These are phyloP conservation scores for Leptoteleia sp. DNA, from an alignment of 1,140 invertebrate species.

Conservation along the genomic window DNA sequence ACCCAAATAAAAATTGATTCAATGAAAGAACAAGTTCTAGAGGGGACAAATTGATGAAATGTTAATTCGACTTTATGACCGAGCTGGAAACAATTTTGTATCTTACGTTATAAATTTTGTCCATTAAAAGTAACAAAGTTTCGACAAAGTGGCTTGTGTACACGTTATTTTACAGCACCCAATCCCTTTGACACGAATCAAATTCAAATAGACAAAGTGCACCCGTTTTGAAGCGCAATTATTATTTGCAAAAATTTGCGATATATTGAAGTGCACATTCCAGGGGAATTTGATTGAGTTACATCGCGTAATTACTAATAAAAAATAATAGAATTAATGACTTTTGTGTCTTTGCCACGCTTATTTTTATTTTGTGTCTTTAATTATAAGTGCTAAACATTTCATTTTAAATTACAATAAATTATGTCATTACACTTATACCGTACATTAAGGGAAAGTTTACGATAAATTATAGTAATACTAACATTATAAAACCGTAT, in stretches of 20 bases:
- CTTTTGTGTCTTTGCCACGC: no score
- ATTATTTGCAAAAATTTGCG: slow-evolving; percentile 25
- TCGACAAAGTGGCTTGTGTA: slow-evolving; percentile 19
- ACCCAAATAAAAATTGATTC: not conserved
- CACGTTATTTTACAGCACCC: slow-evolving; percentile 24
- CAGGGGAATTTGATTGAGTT: slow-evolving; percentile 32
- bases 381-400: no score
- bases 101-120: slow-evolving; percentile 23
- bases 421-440: no score
- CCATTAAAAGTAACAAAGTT: slow-evolving; percentile 43
- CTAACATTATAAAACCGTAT: no score
- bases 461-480: no score
- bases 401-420: no score
- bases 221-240: slow-evolving; percentile 26
- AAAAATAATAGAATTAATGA: slow-evolving; percentile 22
- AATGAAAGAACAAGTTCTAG: no score
- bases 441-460: no score
- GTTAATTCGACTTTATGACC: not conserved
- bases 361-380: no score
- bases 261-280: slow-evolving; percentile 34
- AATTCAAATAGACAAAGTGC: slow-evolving; percentile 51
- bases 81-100: slow-evolving; percentile 13
- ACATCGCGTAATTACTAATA: slow-evolving; percentile 22
- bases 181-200: slow-evolving; percentile 35
- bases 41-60: not conserved